Percentiles rank a stretch among this genome's conserved stretches.
These are phyloP conservation scores for Tenrec ecaudatus DNA, from an alignment of 2,113 vertebrate species.

Conservation along the genomic window DNA sequence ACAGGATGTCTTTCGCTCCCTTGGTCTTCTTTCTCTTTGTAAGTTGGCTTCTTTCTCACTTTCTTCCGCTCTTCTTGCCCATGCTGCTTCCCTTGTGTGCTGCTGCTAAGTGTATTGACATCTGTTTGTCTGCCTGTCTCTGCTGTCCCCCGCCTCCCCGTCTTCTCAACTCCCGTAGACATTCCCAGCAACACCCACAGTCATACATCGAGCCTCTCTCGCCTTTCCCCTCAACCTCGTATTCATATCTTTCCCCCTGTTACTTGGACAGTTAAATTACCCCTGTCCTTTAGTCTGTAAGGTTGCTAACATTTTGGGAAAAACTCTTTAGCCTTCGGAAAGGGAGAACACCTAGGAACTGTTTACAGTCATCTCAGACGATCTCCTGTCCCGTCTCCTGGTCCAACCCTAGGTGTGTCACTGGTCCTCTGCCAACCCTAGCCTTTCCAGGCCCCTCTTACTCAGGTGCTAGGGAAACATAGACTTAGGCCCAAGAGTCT, in stretches of 20 bases:
- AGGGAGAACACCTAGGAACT: slow-evolving; percentile 1
- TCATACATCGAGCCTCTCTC: not conserved
- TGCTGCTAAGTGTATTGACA: not conserved
- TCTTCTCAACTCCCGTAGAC: not conserved
- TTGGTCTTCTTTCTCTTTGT: not conserved
- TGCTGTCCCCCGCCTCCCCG: not conserved
- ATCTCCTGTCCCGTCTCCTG: slow-evolving; percentile 21
- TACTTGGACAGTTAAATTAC: slow-evolving; percentile 36
- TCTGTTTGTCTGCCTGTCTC: not conserved
- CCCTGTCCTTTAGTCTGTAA: slow-evolving; percentile 39
- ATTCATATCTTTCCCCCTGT: slow-evolving; percentile 49
- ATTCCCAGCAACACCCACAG: not conserved
- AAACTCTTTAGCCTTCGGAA: slow-evolving; percentile 47
- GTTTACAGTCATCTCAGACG: slow-evolving; percentile 41
- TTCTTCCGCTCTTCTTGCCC: not conserved
- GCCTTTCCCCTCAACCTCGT: not conserved
- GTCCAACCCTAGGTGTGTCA: slow-evolving; percentile 4
- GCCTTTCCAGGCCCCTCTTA: slow-evolving; percentile 59
- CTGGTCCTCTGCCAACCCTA: slow-evolving; percentile 31
- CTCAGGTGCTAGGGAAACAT: slow-evolving; percentile 75
- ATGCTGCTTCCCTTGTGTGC: not conserved
- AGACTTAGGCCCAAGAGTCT: slow-evolving; percentile 34
- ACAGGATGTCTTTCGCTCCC: not conserved
- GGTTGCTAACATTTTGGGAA: slow-evolving; percentile 27
- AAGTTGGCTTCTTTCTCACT: not conserved